Evolutionary conservation across 2,888 invertebrate species (phyloP), one percentile per base, ranked within the genome.

Genomic region (Pyrrhosoma nymphula): DNA sequence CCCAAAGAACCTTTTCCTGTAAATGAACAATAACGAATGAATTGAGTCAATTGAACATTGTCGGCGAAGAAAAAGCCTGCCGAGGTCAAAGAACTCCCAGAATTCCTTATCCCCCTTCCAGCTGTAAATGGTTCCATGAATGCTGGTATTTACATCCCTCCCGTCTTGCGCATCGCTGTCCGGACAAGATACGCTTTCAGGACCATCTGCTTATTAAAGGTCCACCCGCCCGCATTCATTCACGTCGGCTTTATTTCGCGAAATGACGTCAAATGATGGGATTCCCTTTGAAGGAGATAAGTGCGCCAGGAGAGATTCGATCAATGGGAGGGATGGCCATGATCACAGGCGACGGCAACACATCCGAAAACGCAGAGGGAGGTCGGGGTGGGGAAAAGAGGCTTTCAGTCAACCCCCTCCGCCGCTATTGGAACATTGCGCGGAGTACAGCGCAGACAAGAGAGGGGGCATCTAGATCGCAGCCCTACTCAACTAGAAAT

Each of bases 261-360:
- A 69, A 69, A 69, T 69, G 69, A 69, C 69, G 69, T 26, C 69
- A n/a, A 69, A 69, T 69, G 69, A 69, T n/a, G 69, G 20, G 69
- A 69, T n/a, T 69, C 69, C 69, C 69, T 69, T 69, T 69, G 69
- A 69, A n/a, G 69, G 20, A 26, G 69, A 69, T 69, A 69, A 69
- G 60, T 6, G 69, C 69, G 26, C 8, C 60, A n/a, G 1, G 60
- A 12, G 20, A 69, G 69, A 69, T 69, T 69, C 69, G 69, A 69
- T 69, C 69, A 69, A 69, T 69, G 69, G 69, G 69, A 69, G 60
- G 23, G 69, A 69, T 69, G 69, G 69, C 69, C 69, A 69, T n/a
- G n/a, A 69, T 69, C 69, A 69, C 69, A 69, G 12, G 69, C n/a
- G 8, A n/a, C 69, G 69, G n/a, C 69, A 69, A 69, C 60, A 12